These are phyloP conservation scores for Cyrtodaria siliqua DNA, from an alignment of 2,888 invertebrate species.

Conservation along the genomic window DNA sequence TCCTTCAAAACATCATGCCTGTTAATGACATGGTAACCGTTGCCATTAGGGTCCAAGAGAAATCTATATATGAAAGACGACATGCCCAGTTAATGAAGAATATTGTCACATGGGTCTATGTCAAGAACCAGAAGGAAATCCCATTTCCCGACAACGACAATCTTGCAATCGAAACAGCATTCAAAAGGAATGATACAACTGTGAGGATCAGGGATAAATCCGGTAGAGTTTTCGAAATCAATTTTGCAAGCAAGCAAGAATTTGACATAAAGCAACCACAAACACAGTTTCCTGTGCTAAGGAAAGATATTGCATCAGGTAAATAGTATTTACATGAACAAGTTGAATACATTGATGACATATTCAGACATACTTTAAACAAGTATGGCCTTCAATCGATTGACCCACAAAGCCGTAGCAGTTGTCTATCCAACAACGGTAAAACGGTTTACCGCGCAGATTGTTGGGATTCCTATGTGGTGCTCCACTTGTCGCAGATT, in stretches of 20 bases:
- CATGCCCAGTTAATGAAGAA: constrained; percentile 19
- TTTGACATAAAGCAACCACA: constrained; percentile 42
- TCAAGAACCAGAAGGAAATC: constrained; percentile 27
- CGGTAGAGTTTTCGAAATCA: constrained; percentile 52
- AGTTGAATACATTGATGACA: no score
- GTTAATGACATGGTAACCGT: constrained; percentile 6
- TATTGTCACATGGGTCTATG: constrained; percentile 47
- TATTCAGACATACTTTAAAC: no score
- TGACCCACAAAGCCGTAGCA: no score
- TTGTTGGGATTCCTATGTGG: no score
- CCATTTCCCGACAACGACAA: constrained; percentile 45
- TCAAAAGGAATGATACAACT: constrained; percentile 30
- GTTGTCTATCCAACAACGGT: no score
- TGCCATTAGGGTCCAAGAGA: constrained; percentile 16
- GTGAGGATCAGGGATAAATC: constrained; percentile 35
- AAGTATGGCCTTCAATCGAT: no score
- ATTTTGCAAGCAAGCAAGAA: constrained; percentile 61
- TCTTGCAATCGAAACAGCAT: constrained; percentile 55
- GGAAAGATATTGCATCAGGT: constrained; percentile 58
- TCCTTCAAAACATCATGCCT: constrained; percentile 21
- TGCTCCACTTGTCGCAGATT: no score
- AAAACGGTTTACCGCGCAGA: no score
- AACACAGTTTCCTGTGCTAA: constrained; percentile 42
- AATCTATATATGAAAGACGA: constrained; percentile 11
- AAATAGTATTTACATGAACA: no score